A percentile compares a stretch with the other conserved stretches of the same genome.
Evolutionary conservation across 2,797 vertebrate species (phyloP).

Genomic region (Pseudochromis fuscus): DNA sequence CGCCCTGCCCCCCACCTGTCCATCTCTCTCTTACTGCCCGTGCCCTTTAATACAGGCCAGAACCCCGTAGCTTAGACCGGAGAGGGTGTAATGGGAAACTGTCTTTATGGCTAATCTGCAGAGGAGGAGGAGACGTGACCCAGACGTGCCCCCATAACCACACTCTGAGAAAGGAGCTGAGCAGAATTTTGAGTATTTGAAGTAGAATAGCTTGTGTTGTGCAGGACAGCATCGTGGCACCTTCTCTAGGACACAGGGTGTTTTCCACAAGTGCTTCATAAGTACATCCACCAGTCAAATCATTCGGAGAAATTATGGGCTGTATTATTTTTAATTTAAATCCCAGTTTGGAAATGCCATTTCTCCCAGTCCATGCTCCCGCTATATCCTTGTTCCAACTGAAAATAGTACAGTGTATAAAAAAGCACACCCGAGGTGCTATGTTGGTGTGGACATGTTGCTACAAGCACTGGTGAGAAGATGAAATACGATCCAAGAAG

Average conservation of each 20-base stretch:
- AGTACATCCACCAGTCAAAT: background rate
- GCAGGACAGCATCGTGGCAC: background rate
- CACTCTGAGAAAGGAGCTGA: conserved; percentile 24
- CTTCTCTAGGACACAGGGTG: background rate
- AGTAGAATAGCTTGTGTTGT: background rate
- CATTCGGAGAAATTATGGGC: background rate
- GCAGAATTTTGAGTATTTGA: background rate
- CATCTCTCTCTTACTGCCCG: conserved; percentile 8
- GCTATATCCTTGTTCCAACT: conserved; percentile 1
- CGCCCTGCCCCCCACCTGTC: conserved; percentile 36
- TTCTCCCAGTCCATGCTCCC: background rate
- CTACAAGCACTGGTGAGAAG: conserved; percentile 25
- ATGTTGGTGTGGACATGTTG: conserved; percentile 14
- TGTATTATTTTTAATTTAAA: background rate
- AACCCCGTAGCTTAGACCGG: conserved; percentile 13
- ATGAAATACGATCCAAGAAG: conserved; percentile 37
- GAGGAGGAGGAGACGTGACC: conserved; percentile 49
- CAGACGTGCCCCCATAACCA: conserved; percentile 53
- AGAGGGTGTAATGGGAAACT: conserved; percentile 59
- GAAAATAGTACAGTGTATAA: conserved; percentile 13
- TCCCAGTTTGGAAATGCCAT: background rate
- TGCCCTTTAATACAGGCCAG: conserved; percentile 23
- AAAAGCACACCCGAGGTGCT: background rate
- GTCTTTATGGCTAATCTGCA: conserved; percentile 60
- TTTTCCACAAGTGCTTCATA: background rate